Conservation (phyloP, 1,140 invertebrate species). For the Fragariocoptes setiger region DNA sequence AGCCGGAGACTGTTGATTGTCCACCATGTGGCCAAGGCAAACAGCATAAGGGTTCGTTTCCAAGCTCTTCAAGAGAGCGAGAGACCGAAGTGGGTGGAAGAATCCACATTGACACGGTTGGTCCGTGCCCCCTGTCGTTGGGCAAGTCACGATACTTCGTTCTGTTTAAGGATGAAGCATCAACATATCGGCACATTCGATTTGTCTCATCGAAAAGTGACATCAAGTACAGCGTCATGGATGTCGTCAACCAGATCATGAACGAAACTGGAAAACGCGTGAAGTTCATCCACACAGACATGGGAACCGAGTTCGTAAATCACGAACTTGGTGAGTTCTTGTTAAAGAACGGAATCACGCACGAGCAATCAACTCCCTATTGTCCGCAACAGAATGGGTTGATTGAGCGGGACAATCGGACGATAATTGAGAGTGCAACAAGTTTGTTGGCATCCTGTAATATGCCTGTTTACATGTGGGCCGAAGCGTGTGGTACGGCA, state of each 20-base stretch:
- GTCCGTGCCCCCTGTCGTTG: too few relatives aligned
- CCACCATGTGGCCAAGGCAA: too few relatives aligned
- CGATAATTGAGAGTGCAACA: constrained; percentile 17
- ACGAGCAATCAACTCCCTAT: constrained; percentile 18
- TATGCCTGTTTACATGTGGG: not conserved
- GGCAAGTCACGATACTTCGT: constrained; percentile 6
- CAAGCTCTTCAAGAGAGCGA: too few relatives aligned
- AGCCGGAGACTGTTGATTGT: too few relatives aligned
- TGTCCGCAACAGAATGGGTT: constrained; percentile 22
- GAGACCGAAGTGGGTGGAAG: too few relatives aligned
- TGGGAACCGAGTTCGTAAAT: constrained; percentile 7
- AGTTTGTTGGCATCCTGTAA: constrained; percentile 12
- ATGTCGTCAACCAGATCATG: constrained; percentile 2
- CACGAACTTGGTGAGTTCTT: constrained; percentile 1
- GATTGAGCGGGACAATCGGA: constrained; percentile 18
- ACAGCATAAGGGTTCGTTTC: too few relatives aligned
- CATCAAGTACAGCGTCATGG: not conserved
- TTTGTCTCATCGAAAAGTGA: constrained; percentile 6
- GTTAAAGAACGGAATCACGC: constrained; percentile 6
- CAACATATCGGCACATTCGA: constrained; percentile 3
- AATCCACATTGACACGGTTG: too few relatives aligned
- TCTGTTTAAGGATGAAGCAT: constrained; percentile 6
- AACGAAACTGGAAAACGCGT: not conserved
- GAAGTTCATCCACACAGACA: constrained; percentile 5
- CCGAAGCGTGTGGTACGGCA: constrained; percentile 3